These are phyloP conservation scores for Caenorhabditis auriculariae DNA, from an alignment of 2,888 invertebrate genomes.

Conservation along the genomic window DNA sequence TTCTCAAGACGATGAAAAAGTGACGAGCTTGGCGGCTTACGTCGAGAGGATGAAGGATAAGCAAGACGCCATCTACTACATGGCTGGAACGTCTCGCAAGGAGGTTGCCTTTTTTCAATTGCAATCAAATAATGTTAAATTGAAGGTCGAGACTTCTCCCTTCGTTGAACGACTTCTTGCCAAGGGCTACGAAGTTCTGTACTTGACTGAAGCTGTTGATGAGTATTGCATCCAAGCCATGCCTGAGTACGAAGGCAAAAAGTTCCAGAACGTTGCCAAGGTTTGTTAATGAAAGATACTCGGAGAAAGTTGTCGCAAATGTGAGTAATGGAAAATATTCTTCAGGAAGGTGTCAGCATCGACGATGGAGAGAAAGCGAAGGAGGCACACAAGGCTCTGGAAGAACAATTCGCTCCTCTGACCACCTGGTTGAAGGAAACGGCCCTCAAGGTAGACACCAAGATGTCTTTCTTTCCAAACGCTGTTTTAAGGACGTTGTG, in stretches of 20 bases:
- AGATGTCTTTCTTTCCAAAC: too few relatives aligned
- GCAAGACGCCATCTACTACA: conserved; percentile 92
- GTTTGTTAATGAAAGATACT: conserved; percentile 8
- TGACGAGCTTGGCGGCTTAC: conserved; percentile 82
- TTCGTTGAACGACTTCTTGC: conserved; percentile 90
- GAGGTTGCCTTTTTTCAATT: conserved; percentile 69
- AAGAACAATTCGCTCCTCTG: conserved; percentile 82
- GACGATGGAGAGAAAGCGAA: conserved; percentile 67
- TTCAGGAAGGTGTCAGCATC: conserved; percentile 71
- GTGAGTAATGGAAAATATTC: neutral
- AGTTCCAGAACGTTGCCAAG: conserved; percentile 99
- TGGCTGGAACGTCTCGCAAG: conserved; percentile 82
- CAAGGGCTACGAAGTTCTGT: conserved; percentile 87
- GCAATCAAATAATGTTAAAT: neutral
- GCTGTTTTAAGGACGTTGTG: conserved; percentile 63
- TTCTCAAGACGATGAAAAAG: conserved; percentile 72
- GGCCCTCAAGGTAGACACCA: conserved; percentile 66
- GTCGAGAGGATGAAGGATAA: conserved; percentile 90
- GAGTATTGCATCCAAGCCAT: conserved; percentile 93
- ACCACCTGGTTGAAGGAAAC: conserved; percentile 84
- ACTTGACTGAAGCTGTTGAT: conserved; percentile 92
- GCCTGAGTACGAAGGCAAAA: conserved; percentile 96
- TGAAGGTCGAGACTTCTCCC: conserved; percentile 77
- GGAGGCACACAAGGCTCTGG: conserved; percentile 75
- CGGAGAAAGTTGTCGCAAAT: neutral